Base-by-base conservation (phyloP, 2,113 vertebrate genomes). In the Haliaeetus leucogaster region DNA sequence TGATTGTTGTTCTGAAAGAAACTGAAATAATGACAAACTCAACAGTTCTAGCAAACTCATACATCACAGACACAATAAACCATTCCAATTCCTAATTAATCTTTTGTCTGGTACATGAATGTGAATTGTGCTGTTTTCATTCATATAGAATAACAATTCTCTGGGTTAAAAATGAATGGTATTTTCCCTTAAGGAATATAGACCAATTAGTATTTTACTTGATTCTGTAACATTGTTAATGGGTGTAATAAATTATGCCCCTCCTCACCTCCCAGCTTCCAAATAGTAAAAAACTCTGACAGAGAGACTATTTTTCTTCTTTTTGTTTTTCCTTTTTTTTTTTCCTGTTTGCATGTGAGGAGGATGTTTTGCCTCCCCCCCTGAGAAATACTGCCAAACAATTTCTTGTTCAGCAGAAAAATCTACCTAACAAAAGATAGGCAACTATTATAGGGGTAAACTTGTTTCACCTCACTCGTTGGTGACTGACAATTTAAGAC, bases 21-120 rank as follows among this genome's bases (percentile, higher is more conserved):
- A 53, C 25, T 38, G 90, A 91, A 94, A 72, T 67, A 67, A 55
- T 76, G 48, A 59, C 26, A 84, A 91, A 77, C 73, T 65, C 67
- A 86, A 81, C 13, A 81, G 26, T 48, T 83, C 38, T 40, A 59
- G 36, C 45, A 86, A 81, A 70, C 43, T 50, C 1, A 3, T 55
- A 13, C 17, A 18, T 56, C 66, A 76, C 43, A 88, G 56, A 30
- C 29, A 63, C 29, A 63, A 63, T 50, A 82, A 87, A 67, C 23
- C 13, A 38, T 71, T 82, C 11, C 26, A 82, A 59, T 59, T 88
- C 52, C n/a, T 79, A 79, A 92, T 53, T 74, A 85, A 85, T 88
- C 7, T 87, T 88, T 86, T 77, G 12, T 30, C 32, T 85, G 16
- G 19, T 22, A 32, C 77, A 68, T 47, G 59, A 40, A 83, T 56